These are phyloP conservation scores for Notolabrus celidotus DNA, from an alignment of 2,797 vertebrate species.

Conservation along the genomic window DNA sequence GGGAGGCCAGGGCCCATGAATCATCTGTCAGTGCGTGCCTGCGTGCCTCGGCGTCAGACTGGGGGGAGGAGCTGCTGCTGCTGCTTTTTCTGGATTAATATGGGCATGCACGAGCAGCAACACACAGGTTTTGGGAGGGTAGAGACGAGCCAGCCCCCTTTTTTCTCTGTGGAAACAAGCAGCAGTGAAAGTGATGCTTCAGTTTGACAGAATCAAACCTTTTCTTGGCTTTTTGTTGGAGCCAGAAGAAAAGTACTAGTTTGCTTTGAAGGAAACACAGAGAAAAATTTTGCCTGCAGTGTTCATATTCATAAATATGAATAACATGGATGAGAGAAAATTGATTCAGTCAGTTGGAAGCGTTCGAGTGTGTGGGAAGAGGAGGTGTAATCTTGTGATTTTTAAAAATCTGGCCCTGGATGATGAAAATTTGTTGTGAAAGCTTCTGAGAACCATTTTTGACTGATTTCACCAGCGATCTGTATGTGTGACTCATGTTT, in stretches of 20 bases:
- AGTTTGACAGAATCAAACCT: not conserved
- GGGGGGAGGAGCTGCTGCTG: conserved; percentile 66
- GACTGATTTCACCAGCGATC: conserved; percentile 31
- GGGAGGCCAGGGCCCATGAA: conserved; percentile 75
- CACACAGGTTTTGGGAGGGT: conserved; percentile 5
- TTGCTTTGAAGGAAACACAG: not conserved
- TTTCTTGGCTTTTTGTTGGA: conserved; percentile 2
- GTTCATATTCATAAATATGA: not conserved
- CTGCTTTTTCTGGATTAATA: conserved; percentile 68
- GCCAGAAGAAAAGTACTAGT: not conserved
- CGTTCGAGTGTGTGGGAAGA: not conserved
- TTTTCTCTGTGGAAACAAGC: conserved; percentile 21
- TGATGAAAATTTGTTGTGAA: conserved; percentile 5
- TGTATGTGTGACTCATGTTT: conserved; percentile 53
- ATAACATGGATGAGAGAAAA: not conserved
- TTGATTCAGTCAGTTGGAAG: not conserved
- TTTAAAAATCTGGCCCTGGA: not conserved
- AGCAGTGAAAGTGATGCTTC: conserved; percentile 11
- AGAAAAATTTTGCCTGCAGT: not conserved
- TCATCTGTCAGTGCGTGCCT: conserved; percentile 69
- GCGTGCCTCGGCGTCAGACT: conserved; percentile 57
- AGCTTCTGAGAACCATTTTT: conserved; percentile 7
- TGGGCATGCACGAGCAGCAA: conserved; percentile 54
- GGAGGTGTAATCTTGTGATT: conserved; percentile 2
- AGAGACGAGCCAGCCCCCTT: conserved; percentile 32